These are phyloP conservation scores for Phyllostomus discolor DNA, from an alignment of 2,113 vertebrate genomes.

Conservation along the genomic window DNA sequence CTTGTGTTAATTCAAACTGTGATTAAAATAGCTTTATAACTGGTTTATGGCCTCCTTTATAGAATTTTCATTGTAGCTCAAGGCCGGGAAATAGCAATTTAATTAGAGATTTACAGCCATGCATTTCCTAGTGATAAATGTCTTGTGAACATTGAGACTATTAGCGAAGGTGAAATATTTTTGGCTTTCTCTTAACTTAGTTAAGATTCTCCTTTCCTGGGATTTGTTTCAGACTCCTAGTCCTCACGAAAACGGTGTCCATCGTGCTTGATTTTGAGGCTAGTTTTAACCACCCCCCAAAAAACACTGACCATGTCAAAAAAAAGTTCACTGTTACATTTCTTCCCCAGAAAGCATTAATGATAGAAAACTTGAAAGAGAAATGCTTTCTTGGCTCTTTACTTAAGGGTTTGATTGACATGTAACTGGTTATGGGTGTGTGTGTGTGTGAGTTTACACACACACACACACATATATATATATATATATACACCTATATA, in stretches of 20 bases:
- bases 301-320: background rate
- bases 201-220: constrained; percentile 33
- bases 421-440: background rate
- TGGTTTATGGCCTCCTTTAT: constrained; percentile 62
- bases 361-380: background rate
- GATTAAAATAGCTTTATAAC: constrained; percentile 65
- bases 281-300: background rate
- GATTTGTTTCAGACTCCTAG: background rate
- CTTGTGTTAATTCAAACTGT: constrained; percentile 64
- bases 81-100: constrained; percentile 65
- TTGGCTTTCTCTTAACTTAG: constrained; percentile 34
- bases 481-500: background rate
- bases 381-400: background rate
- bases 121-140: constrained; percentile 66
- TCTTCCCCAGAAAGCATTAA: constrained; percentile 1
- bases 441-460: background rate
- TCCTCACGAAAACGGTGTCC: background rate
- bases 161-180: constrained; percentile 60
- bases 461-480: background rate
- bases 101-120: constrained; percentile 63
- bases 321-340: background rate
- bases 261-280: background rate
- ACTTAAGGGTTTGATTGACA: background rate
- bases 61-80: constrained; percentile 64
- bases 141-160: constrained; percentile 61